Conservation (phyloP, 2,113 vertebrate genomes). For the Engraulis encrasicolus region DNA sequence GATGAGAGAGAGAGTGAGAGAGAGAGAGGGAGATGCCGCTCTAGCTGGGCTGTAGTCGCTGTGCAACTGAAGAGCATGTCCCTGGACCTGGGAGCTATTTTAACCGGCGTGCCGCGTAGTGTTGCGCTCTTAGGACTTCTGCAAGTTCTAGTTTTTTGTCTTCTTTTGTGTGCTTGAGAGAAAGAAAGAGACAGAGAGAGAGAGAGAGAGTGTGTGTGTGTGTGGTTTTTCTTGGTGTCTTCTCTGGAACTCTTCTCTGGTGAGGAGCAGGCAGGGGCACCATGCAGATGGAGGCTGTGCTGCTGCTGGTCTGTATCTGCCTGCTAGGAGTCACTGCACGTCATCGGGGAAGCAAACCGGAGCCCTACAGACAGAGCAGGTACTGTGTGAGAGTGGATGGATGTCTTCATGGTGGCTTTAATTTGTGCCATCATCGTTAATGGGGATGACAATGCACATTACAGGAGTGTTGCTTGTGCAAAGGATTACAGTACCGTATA, state of each 20-base stretch:
- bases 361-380: conserved; percentile 76
- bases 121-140: conserved; percentile 65
- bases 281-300: conserved; percentile 75
- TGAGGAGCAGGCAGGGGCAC: conserved; percentile 70
- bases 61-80: conserved; percentile 62
- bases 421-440: background rate
- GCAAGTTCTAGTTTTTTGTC: background rate
- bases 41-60: conserved; percentile 45
- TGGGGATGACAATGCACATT: background rate
- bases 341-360: conserved; percentile 66
- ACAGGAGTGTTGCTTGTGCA: background rate
- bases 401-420: background rate
- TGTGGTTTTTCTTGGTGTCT: background rate
- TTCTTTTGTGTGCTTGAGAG: background rate
- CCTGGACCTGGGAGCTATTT: conserved; percentile 58
- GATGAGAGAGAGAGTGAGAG: background rate
- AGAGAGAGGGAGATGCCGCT: conserved; percentile 19
- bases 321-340: conserved; percentile 62
- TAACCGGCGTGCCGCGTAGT: conserved; percentile 53
- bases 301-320: conserved; percentile 72
- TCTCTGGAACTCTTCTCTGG: conserved; percentile 36
- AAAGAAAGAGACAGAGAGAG: too few species aligned
- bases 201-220: too few species aligned
- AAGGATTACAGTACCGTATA: background rate
- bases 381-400: too few species aligned